Conservation (phyloP, 35 echinoderm and acorn worm species). For the Ophiothrix spiculata region DNA sequence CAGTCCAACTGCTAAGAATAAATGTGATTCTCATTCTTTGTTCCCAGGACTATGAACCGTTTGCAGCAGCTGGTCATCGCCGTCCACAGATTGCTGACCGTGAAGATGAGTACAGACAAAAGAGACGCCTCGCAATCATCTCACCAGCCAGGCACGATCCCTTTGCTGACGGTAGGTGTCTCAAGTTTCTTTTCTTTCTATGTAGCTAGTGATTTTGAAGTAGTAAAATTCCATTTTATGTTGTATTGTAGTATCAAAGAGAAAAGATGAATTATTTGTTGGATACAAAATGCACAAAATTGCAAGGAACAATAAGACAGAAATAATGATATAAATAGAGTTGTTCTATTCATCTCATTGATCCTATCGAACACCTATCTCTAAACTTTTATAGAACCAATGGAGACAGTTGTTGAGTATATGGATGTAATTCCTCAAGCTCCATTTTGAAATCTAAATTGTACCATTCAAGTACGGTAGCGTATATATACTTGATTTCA, state of each 20-base stretch:
- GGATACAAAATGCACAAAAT: neutral
- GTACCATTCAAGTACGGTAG: no score
- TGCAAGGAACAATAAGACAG: no score
- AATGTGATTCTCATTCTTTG: neutral
- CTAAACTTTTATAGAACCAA: no score
- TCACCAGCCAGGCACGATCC: conserved; percentile 94
- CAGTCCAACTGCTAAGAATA: no score
- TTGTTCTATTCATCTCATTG: no score
- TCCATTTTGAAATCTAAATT: no score
- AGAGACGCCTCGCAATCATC: conserved; percentile 63
- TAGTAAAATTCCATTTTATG: neutral
- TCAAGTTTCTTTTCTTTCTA: conserved; percentile 3
- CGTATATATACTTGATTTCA: no score
- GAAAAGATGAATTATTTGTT: neutral
- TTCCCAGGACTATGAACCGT: conserved; percentile 91
- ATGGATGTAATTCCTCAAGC: no score
- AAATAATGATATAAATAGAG: no score
- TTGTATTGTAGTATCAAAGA: neutral
- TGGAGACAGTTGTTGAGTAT: no score
- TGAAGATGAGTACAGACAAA: conserved; percentile 86
- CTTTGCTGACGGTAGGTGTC: conserved; percentile 80
- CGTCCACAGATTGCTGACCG: conserved; percentile 79
- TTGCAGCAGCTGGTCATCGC: conserved; percentile 66
- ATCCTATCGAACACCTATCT: no score
- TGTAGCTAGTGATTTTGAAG: neutral